A percentile compares a stretch with the other conserved stretches of the same genome.
These are phyloP conservation scores for Semotilus atromaculatus DNA, from an alignment of 2,797 vertebrate genomes.

Conservation along the genomic window DNA sequence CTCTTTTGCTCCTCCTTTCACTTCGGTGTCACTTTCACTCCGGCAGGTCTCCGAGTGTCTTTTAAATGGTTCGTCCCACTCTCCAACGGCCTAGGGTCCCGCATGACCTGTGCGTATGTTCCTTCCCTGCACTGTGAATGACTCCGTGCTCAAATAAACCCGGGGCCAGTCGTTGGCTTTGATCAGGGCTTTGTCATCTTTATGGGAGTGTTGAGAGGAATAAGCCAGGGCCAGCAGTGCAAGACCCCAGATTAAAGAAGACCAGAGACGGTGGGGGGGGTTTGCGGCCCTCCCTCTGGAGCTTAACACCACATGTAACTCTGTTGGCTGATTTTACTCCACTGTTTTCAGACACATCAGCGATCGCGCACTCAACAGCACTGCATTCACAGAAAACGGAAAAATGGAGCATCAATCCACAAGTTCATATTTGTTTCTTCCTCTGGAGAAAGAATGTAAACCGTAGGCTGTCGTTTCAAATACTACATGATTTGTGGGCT, in stretches of 20 bases:
- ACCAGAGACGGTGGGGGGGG: constrained; percentile 24
- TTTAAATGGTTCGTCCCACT: constrained; percentile 63
- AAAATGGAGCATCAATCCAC: constrained; percentile 55
- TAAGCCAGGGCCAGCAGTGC: constrained; percentile 75
- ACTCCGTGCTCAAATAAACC: constrained; percentile 56
- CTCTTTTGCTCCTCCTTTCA: constrained; percentile 21
- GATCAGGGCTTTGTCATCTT: constrained; percentile 82
- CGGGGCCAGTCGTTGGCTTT: constrained; percentile 71
- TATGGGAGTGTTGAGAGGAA: constrained; percentile 82
- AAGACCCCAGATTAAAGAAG: constrained; percentile 53
- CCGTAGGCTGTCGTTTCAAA: constrained; percentile 43
- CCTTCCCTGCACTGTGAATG: constrained; percentile 55
- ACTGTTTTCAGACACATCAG: constrained; percentile 32
- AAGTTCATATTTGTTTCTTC: constrained; percentile 57
- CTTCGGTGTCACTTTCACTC: constrained; percentile 55
- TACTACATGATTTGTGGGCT: constrained; percentile 44
- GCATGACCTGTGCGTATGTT: constrained; percentile 35
- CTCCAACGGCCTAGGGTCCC: constrained; percentile 36
- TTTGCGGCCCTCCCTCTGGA: constrained; percentile 29
- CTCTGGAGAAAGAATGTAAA: constrained; percentile 53
- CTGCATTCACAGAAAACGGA: constrained; percentile 1
- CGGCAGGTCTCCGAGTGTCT: constrained; percentile 45
- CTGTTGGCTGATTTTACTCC: constrained; percentile 26
- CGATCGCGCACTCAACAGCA: background rate
- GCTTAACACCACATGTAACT: constrained; percentile 36